Percentiles rank a stretch among this genome's conserved stretches.
These are phyloP conservation scores for Euschistus heros DNA, from an alignment of 1,140 invertebrate genomes.

Conservation along the genomic window DNA sequence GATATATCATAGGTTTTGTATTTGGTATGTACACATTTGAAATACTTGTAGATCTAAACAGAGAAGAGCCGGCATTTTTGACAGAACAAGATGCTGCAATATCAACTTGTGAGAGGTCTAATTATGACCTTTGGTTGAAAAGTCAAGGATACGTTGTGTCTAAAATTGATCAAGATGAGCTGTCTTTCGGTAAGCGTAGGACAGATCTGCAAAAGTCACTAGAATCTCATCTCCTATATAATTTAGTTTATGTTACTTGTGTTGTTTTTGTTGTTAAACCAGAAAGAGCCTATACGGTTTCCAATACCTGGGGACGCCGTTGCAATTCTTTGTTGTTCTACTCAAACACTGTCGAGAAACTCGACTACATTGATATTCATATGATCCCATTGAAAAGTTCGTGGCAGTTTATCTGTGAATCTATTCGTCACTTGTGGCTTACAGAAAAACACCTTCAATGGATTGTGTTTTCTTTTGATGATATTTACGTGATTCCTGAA, in stretches of 20 bases:
- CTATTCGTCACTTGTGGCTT: slow-evolving; percentile 22
- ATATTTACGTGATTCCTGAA: slow-evolving; percentile 30
- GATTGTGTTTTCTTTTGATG: slow-evolving; percentile 29
- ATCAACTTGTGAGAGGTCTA: not conserved
- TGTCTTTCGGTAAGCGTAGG: not conserved
- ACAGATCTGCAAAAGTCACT: not conserved
- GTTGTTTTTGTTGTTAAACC: slow-evolving; percentile 27
- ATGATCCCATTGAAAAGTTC: slow-evolving; percentile 22
- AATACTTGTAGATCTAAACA: no score
- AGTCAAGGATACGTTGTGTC: not conserved
- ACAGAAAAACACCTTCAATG: slow-evolving; percentile 24
- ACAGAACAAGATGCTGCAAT: no score
- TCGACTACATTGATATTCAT: slow-evolving; percentile 19
- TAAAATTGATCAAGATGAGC: slow-evolving; percentile 7
- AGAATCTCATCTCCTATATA: slow-evolving; percentile 21
- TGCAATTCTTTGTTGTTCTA: slow-evolving; percentile 27
- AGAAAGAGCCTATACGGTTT: slow-evolving; percentile 25
- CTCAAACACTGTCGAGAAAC: slow-evolving; percentile 11
- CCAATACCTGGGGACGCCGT: slow-evolving; percentile 28
- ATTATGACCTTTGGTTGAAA: not conserved
- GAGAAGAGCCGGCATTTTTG: no score
- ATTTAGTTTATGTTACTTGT: slow-evolving; percentile 27
- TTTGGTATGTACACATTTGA: no score
- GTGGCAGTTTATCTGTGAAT: slow-evolving; percentile 30
- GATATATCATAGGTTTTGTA: no score